These are phyloP conservation scores for Amphimallon solstitiale DNA, from an alignment of 2,888 invertebrate species.

Conservation along the genomic window DNA sequence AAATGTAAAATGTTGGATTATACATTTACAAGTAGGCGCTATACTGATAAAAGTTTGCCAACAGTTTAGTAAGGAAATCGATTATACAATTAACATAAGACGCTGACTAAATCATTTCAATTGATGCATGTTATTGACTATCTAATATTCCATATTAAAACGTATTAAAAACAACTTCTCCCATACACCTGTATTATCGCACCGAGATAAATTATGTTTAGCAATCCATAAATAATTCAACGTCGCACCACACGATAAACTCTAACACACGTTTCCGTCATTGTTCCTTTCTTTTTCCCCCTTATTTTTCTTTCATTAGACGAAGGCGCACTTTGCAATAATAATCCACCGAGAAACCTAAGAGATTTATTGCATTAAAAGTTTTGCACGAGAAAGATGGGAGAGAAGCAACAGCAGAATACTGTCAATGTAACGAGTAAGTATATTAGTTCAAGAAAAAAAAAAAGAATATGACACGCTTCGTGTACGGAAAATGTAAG, in stretches of 20 bases:
- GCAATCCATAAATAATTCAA: neutral
- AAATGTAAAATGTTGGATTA: no score
- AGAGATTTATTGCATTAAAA: constrained; percentile 17
- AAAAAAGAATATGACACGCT: neutral
- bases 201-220: neutral
- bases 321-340: neutral
- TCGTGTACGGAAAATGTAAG: neutral
- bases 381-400: neutral
- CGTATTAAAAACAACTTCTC: neutral
- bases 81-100: no score
- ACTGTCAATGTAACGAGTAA: no score
- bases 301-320: neutral
- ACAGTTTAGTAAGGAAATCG: no score
- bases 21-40: no score
- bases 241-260: neutral
- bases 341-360: neutral
- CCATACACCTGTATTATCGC: neutral
- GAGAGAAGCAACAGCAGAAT: neutral
- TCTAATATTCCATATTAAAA: no score
- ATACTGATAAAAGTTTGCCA: no score
- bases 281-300: neutral
- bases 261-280: neutral
- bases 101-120: no score
- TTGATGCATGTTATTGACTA: no score
- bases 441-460: neutral